Evolutionary conservation across 2,888 invertebrate species (phyloP).

Genomic region (Rugalucina vietnamica): DNA sequence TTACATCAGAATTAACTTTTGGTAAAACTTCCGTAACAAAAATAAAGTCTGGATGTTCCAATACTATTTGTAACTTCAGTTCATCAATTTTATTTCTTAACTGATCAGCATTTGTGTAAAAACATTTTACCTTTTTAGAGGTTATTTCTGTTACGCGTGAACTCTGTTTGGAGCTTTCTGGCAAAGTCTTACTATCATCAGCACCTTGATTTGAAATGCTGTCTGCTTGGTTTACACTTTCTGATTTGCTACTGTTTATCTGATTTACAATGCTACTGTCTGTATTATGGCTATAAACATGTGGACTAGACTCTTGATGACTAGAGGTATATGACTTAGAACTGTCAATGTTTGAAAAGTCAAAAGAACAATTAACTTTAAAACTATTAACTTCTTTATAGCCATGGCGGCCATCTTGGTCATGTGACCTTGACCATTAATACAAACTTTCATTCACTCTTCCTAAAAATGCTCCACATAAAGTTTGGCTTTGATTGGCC

Average conservation of each 20-base stretch:
- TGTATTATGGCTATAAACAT: neutral
- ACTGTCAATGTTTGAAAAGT: neutral
- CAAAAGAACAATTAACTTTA: neutral
- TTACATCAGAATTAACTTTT: constrained; percentile 5
- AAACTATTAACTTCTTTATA: constrained; percentile 9
- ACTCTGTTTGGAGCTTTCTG: neutral
- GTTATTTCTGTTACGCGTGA: neutral
- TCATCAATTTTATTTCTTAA: constrained; percentile 34
- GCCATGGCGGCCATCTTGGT: no score
- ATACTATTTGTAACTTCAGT: constrained; percentile 19
- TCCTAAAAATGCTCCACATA: no score
- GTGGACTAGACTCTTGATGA: neutral
- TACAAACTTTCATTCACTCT: no score
- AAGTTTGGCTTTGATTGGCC: no score
- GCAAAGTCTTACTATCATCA: neutral
- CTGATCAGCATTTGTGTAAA: constrained; percentile 38
- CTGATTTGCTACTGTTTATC: no score
- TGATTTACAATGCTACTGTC: no score
- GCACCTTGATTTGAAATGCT: no score
- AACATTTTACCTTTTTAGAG: constrained; percentile 8
- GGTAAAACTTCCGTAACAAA: constrained; percentile 34
- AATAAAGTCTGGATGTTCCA: constrained; percentile 29
- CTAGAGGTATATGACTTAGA: neutral
- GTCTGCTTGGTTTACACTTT: no score
- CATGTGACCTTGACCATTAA: no score